Base-by-base conservation (phyloP, 1,140 invertebrate species). In the Drosophila repleta region DNA sequence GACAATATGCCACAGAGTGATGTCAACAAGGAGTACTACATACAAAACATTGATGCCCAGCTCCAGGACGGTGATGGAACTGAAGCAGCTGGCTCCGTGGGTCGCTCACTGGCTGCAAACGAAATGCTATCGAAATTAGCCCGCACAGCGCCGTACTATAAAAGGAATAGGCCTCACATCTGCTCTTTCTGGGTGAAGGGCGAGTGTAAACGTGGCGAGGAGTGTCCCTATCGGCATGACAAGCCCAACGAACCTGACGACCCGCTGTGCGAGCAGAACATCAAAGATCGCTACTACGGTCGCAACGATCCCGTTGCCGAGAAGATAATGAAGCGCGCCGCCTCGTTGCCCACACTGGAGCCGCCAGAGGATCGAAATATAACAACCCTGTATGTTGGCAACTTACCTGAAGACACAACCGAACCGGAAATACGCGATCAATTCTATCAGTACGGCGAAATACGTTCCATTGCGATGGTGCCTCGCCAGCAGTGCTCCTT, bases 141-240 rank as follows among this genome's bases (percentile, higher is more conserved):
- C 3, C 93, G 99, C 39, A 99, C 98, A 13, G 97, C 98, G 39
- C 99, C 99, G 0, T 99, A 99, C 92, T 99, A 99, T 90, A 99
- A 99, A 90, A 93, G 99, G 52, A 99, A 99, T 91, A 94, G 98
- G 76, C 98, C 99, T 0, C 99, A 99, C 92, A 99, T 99, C 46
- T 99, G 99, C 92, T 99, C 98, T 0, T 99, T 99, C 92, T 99
- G 98, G 98, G 98, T 99, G 0, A 99, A 99, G 93, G 99, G 99
- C 1, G 99, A 99, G 92, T 99, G 99, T 92, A 96, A 98, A 90
- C 94, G 99, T 92, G 99, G 99, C 13, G 99, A 99, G 93, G 99
- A 99, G 91, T 99, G 99, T 93, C 99, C 99, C 0, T 99, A 99
- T 92, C 94, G 99, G 18, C 99, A 99, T 90, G 99, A 99, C 91